These are phyloP conservation scores for Centropyge bicolor DNA, from an alignment of 2,797 vertebrate species.

Conservation along the genomic window DNA sequence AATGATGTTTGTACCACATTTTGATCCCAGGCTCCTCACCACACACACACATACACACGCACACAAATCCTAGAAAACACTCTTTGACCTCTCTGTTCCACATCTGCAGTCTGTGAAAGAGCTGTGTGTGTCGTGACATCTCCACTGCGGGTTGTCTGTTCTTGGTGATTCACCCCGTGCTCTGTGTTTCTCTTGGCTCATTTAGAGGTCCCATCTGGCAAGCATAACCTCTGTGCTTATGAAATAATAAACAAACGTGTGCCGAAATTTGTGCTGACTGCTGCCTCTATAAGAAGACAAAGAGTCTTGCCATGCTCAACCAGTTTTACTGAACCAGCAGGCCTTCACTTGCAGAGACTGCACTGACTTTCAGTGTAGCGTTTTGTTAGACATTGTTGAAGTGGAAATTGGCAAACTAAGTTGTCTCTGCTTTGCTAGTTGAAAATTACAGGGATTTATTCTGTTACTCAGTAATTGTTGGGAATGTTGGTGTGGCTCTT, in stretches of 20 bases:
- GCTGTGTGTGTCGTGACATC: conserved; percentile 58
- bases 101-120: conserved; percentile 62
- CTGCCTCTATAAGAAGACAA: conserved; percentile 41
- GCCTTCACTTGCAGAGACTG: conserved; percentile 14
- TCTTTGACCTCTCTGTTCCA: conserved; percentile 33
- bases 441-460: conserved; percentile 23
- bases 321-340: conserved; percentile 36
- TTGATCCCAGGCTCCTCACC: conserved; percentile 19
- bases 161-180: conserved; percentile 47
- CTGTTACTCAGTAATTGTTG: background rate
- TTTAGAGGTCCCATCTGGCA: conserved; percentile 74
- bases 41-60: conserved; percentile 5
- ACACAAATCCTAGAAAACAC: conserved; percentile 31
- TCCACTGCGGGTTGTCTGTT: conserved; percentile 51
- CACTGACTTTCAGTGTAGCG: background rate
- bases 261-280: conserved; percentile 64
- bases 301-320: conserved; percentile 20
- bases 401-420: conserved; percentile 1
- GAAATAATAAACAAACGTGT: conserved; percentile 76
- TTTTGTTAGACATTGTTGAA: conserved; percentile 7
- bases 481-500: conserved; percentile 2
- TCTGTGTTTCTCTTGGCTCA: conserved; percentile 73
- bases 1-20: conserved; percentile 36
- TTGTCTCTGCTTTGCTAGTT: conserved; percentile 19
- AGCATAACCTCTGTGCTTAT: conserved; percentile 66